Conservation (phyloP, 2,888 invertebrate species). For the Drosophila maculinotata region DNA sequence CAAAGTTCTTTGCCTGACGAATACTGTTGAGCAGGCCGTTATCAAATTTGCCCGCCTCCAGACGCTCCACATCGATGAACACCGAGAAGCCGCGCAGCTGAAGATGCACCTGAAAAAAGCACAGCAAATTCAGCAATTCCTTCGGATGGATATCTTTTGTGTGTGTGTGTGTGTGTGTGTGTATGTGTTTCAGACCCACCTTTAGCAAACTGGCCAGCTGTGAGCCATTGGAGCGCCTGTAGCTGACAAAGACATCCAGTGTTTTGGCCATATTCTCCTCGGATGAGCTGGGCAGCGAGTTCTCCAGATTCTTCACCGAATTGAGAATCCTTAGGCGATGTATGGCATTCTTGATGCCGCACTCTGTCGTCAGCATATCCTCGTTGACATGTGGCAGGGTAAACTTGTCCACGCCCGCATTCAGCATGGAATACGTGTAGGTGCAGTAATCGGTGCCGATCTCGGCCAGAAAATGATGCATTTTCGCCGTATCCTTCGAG, state of each 20-base stretch:
- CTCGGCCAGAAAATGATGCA: conserved; percentile 93
- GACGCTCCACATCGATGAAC: conserved; percentile 98
- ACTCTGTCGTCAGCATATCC: conserved; percentile 95
- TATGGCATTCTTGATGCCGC: conserved; percentile 96
- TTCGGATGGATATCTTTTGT: neutral
- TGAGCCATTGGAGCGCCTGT: conserved; percentile 98
- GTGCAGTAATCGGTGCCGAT: conserved; percentile 96
- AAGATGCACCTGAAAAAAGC: conserved; percentile 90
- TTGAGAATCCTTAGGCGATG: conserved; percentile 96
- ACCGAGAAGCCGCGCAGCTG: conserved; percentile 98
- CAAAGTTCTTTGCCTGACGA: conserved; percentile 97
- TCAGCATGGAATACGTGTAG: conserved; percentile 98
- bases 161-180: too few relatives aligned
- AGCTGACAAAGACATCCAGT: conserved; percentile 99
- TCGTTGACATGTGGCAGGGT: conserved; percentile 94
- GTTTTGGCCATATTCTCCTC: conserved; percentile 94
- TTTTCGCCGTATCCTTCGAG: conserved; percentile 95
- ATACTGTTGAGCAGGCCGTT: conserved; percentile 98
- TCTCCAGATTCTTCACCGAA: conserved; percentile 89
- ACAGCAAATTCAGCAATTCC: neutral
- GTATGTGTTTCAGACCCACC: conserved; percentile 71
- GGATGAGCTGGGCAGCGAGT: conserved; percentile 88
- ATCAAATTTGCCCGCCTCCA: conserved; percentile 99
- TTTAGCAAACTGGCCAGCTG: conserved; percentile 97
- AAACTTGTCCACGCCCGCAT: conserved; percentile 96